A percentile compares a stretch with the other conserved stretches of the same genome.
These are phyloP conservation scores for Cygnus olor DNA, from an alignment of 2,797 vertebrate species.

Conservation along the genomic window DNA sequence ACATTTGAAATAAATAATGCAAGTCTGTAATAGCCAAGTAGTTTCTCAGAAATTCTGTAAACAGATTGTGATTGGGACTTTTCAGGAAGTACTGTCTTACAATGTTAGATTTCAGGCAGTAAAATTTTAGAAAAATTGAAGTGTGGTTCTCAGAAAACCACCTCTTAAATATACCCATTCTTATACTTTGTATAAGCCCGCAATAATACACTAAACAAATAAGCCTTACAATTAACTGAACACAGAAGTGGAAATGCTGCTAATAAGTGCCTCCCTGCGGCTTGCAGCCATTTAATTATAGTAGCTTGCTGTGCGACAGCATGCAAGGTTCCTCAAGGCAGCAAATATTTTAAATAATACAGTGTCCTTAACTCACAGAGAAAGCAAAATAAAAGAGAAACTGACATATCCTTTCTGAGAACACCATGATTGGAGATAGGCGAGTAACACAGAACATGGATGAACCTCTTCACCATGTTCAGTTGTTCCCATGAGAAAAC, in stretches of 20 bases:
- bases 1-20: not conserved
- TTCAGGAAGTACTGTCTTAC: not conserved
- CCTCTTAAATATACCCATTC: not conserved
- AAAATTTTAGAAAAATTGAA: not conserved
- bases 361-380: not conserved
- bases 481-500: not conserved
- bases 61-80: not conserved
- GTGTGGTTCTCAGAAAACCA: not conserved
- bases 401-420: not conserved
- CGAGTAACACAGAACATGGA: not conserved
- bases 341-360: not conserved
- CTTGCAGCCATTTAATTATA: not conserved
- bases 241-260: not conserved
- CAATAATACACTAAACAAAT: not conserved
- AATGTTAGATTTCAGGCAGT: not conserved
- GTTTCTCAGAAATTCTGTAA: not conserved
- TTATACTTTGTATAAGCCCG: not conserved
- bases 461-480: not conserved
- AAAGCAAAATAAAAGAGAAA: constrained; percentile 1
- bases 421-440: not conserved
- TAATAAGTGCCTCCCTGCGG: not conserved
- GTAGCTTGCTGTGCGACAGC: not conserved
- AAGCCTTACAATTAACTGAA: not conserved
- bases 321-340: not conserved
- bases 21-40: not conserved